These are phyloP conservation scores for Cisticola juncidis DNA, from an alignment of 2,113 vertebrate genomes.

Conservation along the genomic window DNA sequence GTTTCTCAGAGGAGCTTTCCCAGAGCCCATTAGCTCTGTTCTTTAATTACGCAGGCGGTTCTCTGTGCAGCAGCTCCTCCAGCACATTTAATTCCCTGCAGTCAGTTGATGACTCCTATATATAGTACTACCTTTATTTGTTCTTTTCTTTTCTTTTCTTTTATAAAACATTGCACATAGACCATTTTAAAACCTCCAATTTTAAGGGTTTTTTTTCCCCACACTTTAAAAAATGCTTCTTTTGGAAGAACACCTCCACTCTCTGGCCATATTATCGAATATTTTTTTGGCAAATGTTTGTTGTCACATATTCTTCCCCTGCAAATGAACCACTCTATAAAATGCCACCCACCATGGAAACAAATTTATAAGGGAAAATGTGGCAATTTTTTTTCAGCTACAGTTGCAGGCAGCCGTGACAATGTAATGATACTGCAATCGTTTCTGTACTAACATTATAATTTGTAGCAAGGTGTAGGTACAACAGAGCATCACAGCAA, in stretches of 20 bases:
- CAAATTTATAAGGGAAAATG: background rate
- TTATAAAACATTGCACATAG: background rate
- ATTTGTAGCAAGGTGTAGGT: constrained; percentile 12
- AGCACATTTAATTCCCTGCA: background rate
- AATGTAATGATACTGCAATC: constrained; percentile 9
- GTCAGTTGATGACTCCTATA: background rate
- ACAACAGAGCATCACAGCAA: constrained; percentile 25
- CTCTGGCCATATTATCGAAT: background rate
- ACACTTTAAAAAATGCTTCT: background rate
- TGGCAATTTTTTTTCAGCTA: background rate
- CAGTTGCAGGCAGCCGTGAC: background rate
- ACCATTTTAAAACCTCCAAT: background rate
- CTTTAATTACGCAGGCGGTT: background rate
- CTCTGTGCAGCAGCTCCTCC: background rate
- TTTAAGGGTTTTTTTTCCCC: accelerated
- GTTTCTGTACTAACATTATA: background rate
- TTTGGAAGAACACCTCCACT: background rate
- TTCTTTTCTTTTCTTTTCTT: background rate
- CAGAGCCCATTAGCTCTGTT: background rate
- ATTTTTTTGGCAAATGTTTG: background rate
- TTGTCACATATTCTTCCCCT: background rate
- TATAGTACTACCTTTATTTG: background rate
- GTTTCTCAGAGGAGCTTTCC: background rate
- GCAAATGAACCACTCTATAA: background rate
- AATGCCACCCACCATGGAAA: background rate